phyloP scores from a whole-genome alignment of 1,140 invertebrate species.

The Ostrea denselamellosa region DNA sequence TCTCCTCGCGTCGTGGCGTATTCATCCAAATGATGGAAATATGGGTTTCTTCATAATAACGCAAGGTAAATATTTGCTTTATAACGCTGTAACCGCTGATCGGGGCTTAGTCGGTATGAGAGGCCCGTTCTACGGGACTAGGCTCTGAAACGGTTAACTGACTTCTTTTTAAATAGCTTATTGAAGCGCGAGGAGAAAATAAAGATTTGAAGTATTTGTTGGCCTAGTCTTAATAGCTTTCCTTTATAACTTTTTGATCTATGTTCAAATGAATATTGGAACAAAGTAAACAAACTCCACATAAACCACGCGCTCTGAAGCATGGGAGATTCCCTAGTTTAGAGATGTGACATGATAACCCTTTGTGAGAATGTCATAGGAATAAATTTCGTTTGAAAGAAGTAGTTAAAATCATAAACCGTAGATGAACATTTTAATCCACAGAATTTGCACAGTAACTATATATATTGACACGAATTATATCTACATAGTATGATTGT shows the following conservation, averaged over 20 bases:
- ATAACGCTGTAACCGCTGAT: constrained; percentile 6
- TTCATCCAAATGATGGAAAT: constrained; percentile 24
- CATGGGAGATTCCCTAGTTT: constrained; percentile 30
- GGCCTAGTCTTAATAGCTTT: constrained; percentile 33
- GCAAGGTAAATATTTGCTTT: constrained; percentile 36
- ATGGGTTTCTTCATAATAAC: constrained; percentile 30
- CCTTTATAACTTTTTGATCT: constrained; percentile 34
- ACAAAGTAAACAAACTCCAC: constrained; percentile 30
- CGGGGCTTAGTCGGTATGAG: neutral
- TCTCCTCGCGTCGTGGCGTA: constrained; percentile 12
- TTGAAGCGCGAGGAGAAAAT: constrained; percentile 24
- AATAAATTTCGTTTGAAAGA: constrained; percentile 24
- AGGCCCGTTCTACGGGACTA: neutral
- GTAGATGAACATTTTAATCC: constrained; percentile 32
- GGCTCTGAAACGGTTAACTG: constrained; percentile 7
- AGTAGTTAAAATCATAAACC: neutral
- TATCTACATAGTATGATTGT: neutral
- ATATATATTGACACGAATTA: neutral
- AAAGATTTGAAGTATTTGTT: constrained; percentile 38
- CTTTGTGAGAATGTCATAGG: neutral
- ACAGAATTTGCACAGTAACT: neutral
- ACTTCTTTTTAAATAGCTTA: neutral
- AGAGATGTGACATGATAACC: constrained; percentile 15
- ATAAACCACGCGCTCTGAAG: constrained; percentile 30
- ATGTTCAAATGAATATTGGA: constrained; percentile 36